Percentiles rank a stretch among this genome's conserved stretches.
Conservation (phyloP, 2,797 vertebrate genomes). For the Lepilemur ruficaudatus region DNA sequence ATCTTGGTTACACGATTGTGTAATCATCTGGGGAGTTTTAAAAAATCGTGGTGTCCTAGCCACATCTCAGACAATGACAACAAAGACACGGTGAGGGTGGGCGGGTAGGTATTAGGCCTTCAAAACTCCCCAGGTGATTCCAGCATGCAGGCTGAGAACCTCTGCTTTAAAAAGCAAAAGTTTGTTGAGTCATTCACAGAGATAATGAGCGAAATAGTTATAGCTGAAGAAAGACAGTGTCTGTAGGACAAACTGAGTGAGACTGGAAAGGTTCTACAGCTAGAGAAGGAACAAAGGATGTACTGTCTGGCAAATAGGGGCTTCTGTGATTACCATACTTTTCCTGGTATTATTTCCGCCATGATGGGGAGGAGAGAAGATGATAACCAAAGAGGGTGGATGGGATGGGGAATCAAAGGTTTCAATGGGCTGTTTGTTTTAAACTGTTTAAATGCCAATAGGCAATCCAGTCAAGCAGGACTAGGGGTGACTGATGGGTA, state of each 20-base stretch:
- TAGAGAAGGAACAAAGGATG: not conserved
- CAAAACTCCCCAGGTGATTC: not conserved
- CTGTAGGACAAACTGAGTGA: not conserved
- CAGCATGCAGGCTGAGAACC: not conserved
- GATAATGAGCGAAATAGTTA: not conserved
- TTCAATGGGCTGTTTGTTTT: not conserved
- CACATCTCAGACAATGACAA: not conserved
- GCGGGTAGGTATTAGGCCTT: not conserved
- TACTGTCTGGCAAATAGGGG: not conserved
- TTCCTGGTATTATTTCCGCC: not conserved
- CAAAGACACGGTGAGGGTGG: accelerated
- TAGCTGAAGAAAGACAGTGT: not conserved
- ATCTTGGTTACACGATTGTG: not conserved
- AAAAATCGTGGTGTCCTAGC: not conserved
- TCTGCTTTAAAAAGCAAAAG: not conserved
- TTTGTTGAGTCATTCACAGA: not conserved
- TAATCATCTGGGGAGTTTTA: not conserved
- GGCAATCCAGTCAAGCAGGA: not conserved
- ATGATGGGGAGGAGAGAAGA: not conserved
- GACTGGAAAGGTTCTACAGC: not conserved
- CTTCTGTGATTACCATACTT: not conserved
- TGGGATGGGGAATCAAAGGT: not conserved
- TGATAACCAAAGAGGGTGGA: not conserved
- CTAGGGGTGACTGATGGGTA: too few species aligned
- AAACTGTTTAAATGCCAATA: not conserved